Conservation (phyloP, 1,140 invertebrate species). For the Phenacoccus solenopsis region DNA sequence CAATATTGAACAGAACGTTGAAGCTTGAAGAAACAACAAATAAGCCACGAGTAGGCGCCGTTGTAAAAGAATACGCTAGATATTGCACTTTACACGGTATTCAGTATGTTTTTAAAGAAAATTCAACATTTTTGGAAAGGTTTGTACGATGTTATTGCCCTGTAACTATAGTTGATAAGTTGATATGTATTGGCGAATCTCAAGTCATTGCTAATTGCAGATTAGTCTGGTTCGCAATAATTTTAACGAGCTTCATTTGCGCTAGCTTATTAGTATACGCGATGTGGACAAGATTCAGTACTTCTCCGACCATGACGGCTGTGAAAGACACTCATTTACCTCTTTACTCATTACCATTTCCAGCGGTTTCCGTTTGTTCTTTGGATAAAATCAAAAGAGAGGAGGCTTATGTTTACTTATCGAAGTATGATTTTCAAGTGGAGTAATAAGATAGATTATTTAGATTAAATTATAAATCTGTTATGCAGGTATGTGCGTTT, state of each 20-base stretch:
- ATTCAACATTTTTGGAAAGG: slow-evolving; percentile 26
- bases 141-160: slow-evolving; percentile 12
- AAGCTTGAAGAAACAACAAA: background rate
- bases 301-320: slow-evolving; percentile 25
- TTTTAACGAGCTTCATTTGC: slow-evolving; percentile 25
- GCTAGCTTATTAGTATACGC: slow-evolving; percentile 24
- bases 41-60: background rate
- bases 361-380: slow-evolving; percentile 30
- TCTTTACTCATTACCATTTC: slow-evolving; percentile 28
- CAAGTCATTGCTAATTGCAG: slow-evolving; percentile 18
- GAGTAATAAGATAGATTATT: too few species aligned
- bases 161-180: background rate
- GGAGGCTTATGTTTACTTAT: slow-evolving; percentile 26
- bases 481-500: slow-evolving; percentile 17
- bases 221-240: slow-evolving; percentile 23
- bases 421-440: slow-evolving; percentile 22
- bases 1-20: background rate
- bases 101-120: slow-evolving; percentile 26
- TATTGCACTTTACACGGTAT: slow-evolving; percentile 27
- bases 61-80: slow-evolving; percentile 26
- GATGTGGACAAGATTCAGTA: slow-evolving; percentile 25
- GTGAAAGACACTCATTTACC: slow-evolving; percentile 30
- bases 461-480: too few species aligned
- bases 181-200: background rate
- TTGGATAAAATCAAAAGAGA: slow-evolving; percentile 27